phyloP scores from a whole-genome alignment of 2,888 invertebrate genomes.

The Eilema griseolum region DNA sequence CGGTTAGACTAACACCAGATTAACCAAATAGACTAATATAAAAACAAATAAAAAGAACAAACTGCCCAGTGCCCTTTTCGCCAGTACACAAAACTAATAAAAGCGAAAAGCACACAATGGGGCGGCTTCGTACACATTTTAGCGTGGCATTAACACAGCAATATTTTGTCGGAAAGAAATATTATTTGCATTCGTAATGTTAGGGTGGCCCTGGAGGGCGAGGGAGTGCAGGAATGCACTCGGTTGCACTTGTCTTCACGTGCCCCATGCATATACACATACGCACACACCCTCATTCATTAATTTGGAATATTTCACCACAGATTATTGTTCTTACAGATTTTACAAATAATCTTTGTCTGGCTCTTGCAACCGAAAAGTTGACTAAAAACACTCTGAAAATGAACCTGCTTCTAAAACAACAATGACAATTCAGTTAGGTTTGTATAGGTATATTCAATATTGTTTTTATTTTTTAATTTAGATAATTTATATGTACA shows the following conservation, averaged over 20 bases:
- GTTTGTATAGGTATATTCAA: too few species aligned
- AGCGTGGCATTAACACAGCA: slow-evolving; percentile 81
- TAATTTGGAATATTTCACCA: neutral
- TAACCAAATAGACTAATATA: slow-evolving; percentile 43
- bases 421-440: neutral
- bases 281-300: slow-evolving; percentile 7
- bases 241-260: slow-evolving; percentile 68
- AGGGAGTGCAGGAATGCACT: slow-evolving; percentile 76
- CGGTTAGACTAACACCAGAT: slow-evolving; percentile 27
- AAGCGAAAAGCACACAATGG: slow-evolving; percentile 76
- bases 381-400: neutral
- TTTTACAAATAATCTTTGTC: neutral
- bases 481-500: too few species aligned
- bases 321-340: neutral
- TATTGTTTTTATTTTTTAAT: too few species aligned
- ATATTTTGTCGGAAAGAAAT: slow-evolving; percentile 83
- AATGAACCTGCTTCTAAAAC: neutral
- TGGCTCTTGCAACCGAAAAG: neutral
- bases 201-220: slow-evolving; percentile 62
- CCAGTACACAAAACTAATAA: slow-evolving; percentile 78
- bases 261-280: slow-evolving; percentile 41
- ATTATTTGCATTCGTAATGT: slow-evolving; percentile 81
- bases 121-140: slow-evolving; percentile 73
- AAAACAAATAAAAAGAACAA: slow-evolving; percentile 31
- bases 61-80: slow-evolving; percentile 66